Evolutionary conservation across 2,113 vertebrate species (phyloP).

Genomic region (Struthio camelus): DNA sequence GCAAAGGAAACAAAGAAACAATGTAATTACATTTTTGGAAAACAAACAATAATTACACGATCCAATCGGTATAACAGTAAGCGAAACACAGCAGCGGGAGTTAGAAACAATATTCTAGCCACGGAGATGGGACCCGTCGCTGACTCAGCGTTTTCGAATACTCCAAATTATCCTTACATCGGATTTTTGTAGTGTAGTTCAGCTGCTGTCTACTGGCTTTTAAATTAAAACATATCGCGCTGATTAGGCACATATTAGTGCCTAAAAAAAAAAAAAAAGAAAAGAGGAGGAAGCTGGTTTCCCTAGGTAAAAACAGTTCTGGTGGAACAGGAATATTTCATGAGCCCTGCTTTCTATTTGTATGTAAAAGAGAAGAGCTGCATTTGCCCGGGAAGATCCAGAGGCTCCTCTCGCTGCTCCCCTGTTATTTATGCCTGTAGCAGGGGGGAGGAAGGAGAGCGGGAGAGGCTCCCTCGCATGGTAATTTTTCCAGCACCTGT

Average conservation of each 20-base stretch:
- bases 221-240: constrained; percentile 35
- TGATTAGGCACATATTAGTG: not conserved
- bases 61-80: constrained; percentile 64
- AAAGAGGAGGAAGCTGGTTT: not conserved
- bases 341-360: not conserved
- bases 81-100: constrained; percentile 44
- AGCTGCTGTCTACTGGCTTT: constrained; percentile 43
- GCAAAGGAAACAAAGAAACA: constrained; percentile 50
- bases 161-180: constrained; percentile 18
- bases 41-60: constrained; percentile 77
- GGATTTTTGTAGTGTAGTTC: not conserved
- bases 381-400: not conserved
- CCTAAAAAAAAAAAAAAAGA: not conserved
- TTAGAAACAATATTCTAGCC: constrained; percentile 44
- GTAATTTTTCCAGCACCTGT: constrained; percentile 52
- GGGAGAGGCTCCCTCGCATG: not conserved
- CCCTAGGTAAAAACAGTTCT: not conserved
- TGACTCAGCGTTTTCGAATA: constrained; percentile 69
- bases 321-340: not conserved
- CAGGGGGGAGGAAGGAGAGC: not conserved
- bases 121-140: constrained; percentile 2
- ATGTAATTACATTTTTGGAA: constrained; percentile 79
- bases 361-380: not conserved
- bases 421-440: not conserved
- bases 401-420: not conserved